Evolutionary conservation across 2,797 vertebrate species (phyloP).

Genomic region (Erpetoichthys calabaricus): DNA sequence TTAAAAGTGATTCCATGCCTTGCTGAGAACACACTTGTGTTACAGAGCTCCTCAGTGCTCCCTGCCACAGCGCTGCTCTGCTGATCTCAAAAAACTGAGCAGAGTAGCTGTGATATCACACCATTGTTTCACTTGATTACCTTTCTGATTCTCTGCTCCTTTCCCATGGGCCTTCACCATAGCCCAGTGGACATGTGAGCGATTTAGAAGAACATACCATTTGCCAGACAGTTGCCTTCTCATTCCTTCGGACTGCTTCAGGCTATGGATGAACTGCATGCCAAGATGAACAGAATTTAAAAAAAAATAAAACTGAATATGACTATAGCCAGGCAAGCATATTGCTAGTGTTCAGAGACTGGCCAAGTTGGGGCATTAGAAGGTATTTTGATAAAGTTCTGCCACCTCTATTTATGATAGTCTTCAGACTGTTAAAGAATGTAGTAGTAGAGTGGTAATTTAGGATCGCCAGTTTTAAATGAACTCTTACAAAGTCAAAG

Average conservation of each 20-base stretch:
- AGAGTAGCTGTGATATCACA: slow-evolving; percentile 13
- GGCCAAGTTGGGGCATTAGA: too few relatives aligned
- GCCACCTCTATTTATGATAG: too few relatives aligned
- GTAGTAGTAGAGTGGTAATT: too few relatives aligned
- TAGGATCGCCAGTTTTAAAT: too few relatives aligned
- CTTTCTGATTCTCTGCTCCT: slow-evolving; percentile 40
- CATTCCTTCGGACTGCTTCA: slow-evolving; percentile 26
- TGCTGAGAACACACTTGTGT: slow-evolving; percentile 1
- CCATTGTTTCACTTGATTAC: slow-evolving; percentile 33
- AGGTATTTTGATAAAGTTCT: too few relatives aligned
- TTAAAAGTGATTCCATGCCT: slow-evolving; percentile 4
- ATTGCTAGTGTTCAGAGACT: too few relatives aligned
- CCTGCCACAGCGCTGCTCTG: slow-evolving; percentile 14
- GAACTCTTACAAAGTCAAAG: too few relatives aligned
- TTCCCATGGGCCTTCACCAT: slow-evolving; percentile 20
- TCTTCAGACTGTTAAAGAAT: too few relatives aligned
- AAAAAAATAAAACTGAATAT: too few relatives aligned
- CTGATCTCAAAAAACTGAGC: slow-evolving; percentile 24
- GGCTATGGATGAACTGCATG: slow-evolving; percentile 30
- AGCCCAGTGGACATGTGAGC: slow-evolving; percentile 5
- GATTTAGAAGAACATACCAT: neutral
- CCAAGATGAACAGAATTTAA: slow-evolving; percentile 12
- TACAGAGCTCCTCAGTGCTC: slow-evolving; percentile 5
- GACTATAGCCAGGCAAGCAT: too few relatives aligned
- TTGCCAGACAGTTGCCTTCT: slow-evolving; percentile 1